These are phyloP conservation scores for Hypomecis punctinalis DNA, from an alignment of 2,888 invertebrate genomes.

Conservation along the genomic window DNA sequence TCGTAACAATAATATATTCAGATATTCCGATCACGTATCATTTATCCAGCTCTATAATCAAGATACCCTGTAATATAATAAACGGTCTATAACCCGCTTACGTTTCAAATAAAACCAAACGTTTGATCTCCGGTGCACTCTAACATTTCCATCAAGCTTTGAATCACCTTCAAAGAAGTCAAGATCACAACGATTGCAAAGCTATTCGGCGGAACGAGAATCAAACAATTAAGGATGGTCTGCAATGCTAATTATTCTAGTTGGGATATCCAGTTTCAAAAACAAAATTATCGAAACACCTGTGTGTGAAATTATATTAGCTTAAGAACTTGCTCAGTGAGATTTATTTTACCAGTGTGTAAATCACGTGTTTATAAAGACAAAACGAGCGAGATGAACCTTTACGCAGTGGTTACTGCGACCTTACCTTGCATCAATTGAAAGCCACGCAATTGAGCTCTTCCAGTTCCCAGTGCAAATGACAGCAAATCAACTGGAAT, in stretches of 20 bases:
- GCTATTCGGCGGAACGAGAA: constrained; percentile 8
- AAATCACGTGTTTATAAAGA: constrained; percentile 22
- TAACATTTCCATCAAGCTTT: constrained; percentile 27
- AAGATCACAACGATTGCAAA: constrained; percentile 20
- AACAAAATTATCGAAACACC: background rate
- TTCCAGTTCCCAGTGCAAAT: constrained; percentile 43
- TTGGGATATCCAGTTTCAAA: background rate
- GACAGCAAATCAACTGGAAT: constrained; percentile 35
- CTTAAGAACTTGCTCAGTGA: background rate
- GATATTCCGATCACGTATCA: constrained; percentile 9
- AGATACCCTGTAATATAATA: constrained; percentile 16
- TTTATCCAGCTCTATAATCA: constrained; percentile 18
- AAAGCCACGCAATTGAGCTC: constrained; percentile 46
- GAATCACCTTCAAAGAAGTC: constrained; percentile 33
- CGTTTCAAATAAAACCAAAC: constrained; percentile 20
- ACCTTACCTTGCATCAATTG: constrained; percentile 45
- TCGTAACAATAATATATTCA: background rate
- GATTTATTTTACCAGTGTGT: background rate
- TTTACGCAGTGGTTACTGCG: constrained; percentile 27
- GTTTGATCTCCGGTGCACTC: constrained; percentile 28
- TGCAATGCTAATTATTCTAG: constrained; percentile 9
- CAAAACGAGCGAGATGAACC: constrained; percentile 24
- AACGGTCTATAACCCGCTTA: constrained; percentile 9
- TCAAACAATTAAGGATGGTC: constrained; percentile 9
- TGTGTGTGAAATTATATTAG: background rate